Evolutionary conservation across 2,797 vertebrate species (phyloP).

Genomic region (Podarcis lilfordi): DNA sequence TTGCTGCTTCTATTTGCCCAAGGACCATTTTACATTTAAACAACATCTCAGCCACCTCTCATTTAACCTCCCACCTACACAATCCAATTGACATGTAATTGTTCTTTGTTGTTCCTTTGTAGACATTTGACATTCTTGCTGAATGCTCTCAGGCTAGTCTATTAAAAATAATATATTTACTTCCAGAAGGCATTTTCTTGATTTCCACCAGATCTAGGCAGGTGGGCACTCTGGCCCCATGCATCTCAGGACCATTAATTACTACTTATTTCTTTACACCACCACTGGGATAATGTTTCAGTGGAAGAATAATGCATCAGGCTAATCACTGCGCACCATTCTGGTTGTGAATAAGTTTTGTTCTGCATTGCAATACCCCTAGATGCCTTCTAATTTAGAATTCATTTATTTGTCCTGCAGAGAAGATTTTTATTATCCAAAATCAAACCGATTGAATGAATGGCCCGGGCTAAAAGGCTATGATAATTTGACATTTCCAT

Average conservation of each 20-base stretch:
- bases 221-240: background rate
- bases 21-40: background rate
- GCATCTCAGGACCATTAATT: constrained; percentile 1
- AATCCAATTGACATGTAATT: background rate
- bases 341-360: constrained; percentile 30
- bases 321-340: background rate
- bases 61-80: background rate
- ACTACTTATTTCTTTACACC: constrained; percentile 24
- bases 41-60: constrained; percentile 12
- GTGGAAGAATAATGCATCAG: constrained; percentile 29
- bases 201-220: background rate
- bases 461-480: background rate
- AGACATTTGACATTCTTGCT: background rate
- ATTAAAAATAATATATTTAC: background rate
- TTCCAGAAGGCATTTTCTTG: background rate
- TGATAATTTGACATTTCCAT: constrained; percentile 11
- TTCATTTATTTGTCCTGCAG: background rate
- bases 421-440: constrained; percentile 35
- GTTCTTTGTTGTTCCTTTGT: background rate
- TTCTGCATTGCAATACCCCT: constrained; percentile 24
- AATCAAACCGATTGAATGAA: constrained; percentile 1
- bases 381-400: constrained; percentile 8
- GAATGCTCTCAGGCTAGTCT: background rate
- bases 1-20: background rate
- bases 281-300: constrained; percentile 1